These are phyloP conservation scores for Anolis carolinensis DNA, from an alignment of 2,113 vertebrate species.

Conservation along the genomic window DNA sequence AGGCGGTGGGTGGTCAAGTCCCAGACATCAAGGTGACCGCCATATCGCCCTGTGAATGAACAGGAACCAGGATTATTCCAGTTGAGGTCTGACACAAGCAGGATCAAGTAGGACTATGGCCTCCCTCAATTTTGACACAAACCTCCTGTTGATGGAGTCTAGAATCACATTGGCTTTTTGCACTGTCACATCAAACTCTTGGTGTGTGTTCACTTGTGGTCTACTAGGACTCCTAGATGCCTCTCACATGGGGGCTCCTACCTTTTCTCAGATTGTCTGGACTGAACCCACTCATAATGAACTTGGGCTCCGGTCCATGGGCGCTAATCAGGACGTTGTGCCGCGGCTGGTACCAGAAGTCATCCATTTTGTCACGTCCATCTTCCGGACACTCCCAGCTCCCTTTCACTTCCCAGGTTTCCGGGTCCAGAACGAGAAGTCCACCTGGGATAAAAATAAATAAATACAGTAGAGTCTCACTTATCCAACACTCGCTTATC, in stretches of 20 bases:
- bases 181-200: no score
- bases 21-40: slow-evolving; percentile 78
- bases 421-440: slow-evolving; percentile 80
- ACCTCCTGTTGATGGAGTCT: no score
- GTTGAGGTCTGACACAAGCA: no score
- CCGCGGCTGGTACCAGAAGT: slow-evolving; percentile 87
- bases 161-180: no score
- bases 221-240: no score
- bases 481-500: no score
- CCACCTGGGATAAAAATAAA: slow-evolving; percentile 71
- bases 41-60: slow-evolving; percentile 75
- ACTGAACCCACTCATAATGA: slow-evolving; percentile 72
- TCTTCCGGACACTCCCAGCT: slow-evolving; percentile 81
- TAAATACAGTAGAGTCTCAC: no score
- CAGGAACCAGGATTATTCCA: no score
- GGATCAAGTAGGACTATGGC: no score
- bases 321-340: slow-evolving; percentile 87
- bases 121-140: no score
- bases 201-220: no score
- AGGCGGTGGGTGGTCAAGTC: slow-evolving; percentile 80
- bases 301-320: slow-evolving; percentile 79
- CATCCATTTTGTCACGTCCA: slow-evolving; percentile 78
- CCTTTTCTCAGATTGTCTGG: slow-evolving; percentile 76
- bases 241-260: neutral
- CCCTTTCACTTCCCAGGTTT: slow-evolving; percentile 81